Percentiles rank a stretch among this genome's conserved stretches.
Conservation (phyloP, 2,888 invertebrate species). For the Venustoraphidia nigricollis region DNA sequence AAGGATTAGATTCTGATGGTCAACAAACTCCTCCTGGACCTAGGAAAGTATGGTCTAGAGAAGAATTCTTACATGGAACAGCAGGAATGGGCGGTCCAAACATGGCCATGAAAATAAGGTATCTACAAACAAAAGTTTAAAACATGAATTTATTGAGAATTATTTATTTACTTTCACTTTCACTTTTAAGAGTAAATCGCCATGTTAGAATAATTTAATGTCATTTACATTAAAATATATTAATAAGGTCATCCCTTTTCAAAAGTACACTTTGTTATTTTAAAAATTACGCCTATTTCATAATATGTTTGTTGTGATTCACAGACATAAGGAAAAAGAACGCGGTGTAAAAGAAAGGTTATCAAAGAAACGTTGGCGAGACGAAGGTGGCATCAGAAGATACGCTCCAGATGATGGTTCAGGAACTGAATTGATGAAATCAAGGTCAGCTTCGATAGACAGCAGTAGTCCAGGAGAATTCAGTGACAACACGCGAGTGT, state of each 20-base stretch:
- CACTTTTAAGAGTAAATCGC: too few relatives aligned
- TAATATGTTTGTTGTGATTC: constrained; percentile 4
- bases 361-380: constrained; percentile 34
- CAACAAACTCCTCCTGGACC: constrained; percentile 20
- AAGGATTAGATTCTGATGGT: constrained; percentile 11
- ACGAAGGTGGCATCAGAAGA: constrained; percentile 25
- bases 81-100: constrained; percentile 55
- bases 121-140: constrained; percentile 4
- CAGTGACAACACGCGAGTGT: constrained; percentile 29
- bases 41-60: constrained; percentile 52
- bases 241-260: too few relatives aligned
- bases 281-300: neutral
- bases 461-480: constrained; percentile 32
- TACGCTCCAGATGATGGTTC: constrained; percentile 5
- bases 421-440: constrained; percentile 25
- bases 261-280: too few relatives aligned
- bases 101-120: constrained; percentile 28
- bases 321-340: constrained; percentile 25
- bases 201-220: too few relatives aligned
- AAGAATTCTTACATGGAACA: constrained; percentile 57
- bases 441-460: constrained; percentile 25
- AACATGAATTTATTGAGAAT: neutral
- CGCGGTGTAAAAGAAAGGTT: constrained; percentile 23
- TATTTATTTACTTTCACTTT: too few relatives aligned
- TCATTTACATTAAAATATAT: too few relatives aligned